Conservation (phyloP, 2,113 vertebrate genomes). For the Pseudopipra pipra region DNA sequence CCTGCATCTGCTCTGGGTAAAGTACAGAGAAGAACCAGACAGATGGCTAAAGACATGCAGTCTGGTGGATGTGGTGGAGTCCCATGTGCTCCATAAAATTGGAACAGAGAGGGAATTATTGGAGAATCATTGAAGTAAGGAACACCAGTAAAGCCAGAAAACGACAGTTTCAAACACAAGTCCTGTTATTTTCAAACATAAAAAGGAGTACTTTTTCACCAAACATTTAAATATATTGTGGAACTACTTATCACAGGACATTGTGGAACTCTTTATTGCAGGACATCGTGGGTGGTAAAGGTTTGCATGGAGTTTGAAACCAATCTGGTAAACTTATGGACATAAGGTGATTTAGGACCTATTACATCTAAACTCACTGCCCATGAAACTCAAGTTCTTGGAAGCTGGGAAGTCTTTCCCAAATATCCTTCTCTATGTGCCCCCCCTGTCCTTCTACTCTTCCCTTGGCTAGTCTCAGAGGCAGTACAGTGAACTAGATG, state of each 20-base stretch:
- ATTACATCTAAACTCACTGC: neutral
- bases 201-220: neutral
- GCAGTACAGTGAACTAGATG: neutral
- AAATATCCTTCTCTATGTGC: neutral
- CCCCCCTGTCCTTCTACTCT: neutral
- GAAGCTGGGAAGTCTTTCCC: neutral
- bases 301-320: neutral
- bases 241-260: neutral
- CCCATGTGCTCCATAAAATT: accelerated
- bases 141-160: neutral
- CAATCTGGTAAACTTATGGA: neutral
- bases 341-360: neutral
- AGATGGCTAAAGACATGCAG: neutral
- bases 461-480: neutral
- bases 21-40: neutral
- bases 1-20: neutral
- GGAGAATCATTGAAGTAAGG: neutral
- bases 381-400: neutral
- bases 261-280: neutral
- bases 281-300: neutral
- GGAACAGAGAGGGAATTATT: neutral
- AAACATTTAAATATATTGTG: neutral
- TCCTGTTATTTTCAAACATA: neutral
- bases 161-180: neutral
- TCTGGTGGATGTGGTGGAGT: neutral